Evolutionary conservation across 2,113 vertebrate genomes (phyloP).

Genomic region (Typhlomys cinereus): DNA sequence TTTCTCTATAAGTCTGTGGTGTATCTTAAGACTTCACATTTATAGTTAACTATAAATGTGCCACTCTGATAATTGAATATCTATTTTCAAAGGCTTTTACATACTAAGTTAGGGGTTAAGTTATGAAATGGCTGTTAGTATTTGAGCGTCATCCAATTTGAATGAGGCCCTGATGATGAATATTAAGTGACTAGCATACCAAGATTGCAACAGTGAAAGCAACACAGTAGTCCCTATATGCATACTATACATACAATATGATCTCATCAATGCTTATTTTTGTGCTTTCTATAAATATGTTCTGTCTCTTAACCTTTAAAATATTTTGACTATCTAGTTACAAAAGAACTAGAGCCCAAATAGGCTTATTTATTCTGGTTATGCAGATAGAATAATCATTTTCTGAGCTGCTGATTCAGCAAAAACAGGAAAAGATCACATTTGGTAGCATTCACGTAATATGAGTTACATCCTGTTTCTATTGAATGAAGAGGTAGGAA

Average conservation of each 20-base stretch:
- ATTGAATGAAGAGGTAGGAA: slow-evolving; percentile 43
- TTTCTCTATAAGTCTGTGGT: background rate
- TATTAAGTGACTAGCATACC: slow-evolving; percentile 34
- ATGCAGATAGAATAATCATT: background rate
- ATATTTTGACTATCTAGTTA: slow-evolving; percentile 30
- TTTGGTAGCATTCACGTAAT: background rate
- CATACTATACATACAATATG: background rate
- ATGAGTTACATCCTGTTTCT: slow-evolving; percentile 49
- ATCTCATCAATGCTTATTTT: background rate
- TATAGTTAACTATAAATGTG: slow-evolving; percentile 33
- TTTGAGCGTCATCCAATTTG: background rate
- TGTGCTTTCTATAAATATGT: background rate
- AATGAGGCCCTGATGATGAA: background rate
- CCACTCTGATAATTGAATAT: background rate
- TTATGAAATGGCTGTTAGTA: background rate
- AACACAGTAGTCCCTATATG: background rate
- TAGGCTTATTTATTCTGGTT: background rate
- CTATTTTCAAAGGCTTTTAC: background rate
- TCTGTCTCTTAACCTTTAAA: background rate
- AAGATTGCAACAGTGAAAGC: background rate
- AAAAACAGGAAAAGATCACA: slow-evolving; percentile 19
- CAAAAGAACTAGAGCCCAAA: background rate
- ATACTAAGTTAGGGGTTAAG: background rate
- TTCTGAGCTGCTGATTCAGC: slow-evolving; percentile 46
- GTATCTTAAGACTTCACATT: slow-evolving; percentile 21